A percentile compares a stretch with the other conserved stretches of the same genome.
These are phyloP conservation scores for Psophia crepitans DNA, from an alignment of 2,113 vertebrate genomes.

Conservation along the genomic window DNA sequence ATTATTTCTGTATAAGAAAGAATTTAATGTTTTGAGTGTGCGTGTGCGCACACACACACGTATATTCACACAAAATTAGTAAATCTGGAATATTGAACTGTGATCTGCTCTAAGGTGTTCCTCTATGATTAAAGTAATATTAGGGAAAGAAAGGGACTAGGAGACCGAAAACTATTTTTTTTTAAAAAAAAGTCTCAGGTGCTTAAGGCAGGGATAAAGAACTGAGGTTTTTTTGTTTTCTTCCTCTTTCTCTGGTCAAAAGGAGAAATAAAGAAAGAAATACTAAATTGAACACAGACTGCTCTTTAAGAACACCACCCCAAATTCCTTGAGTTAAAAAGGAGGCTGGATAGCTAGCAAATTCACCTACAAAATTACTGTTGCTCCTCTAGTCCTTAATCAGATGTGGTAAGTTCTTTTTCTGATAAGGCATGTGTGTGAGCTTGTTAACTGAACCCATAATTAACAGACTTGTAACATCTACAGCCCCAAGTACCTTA, in stretches of 20 bases:
- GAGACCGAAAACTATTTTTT: background rate
- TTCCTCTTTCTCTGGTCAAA: background rate
- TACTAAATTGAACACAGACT: background rate
- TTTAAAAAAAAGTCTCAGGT: background rate
- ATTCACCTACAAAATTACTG: background rate
- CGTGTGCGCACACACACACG: no score
- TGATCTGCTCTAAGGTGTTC: background rate
- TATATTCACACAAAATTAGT: background rate
- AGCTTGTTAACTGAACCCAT: background rate
- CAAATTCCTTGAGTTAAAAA: constrained; percentile 18
- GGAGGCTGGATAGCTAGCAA: background rate
- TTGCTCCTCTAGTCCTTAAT: background rate
- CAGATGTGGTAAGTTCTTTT: background rate
- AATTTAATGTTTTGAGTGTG: background rate
- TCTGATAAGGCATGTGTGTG: background rate
- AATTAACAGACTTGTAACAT: constrained; percentile 6
- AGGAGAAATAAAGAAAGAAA: constrained; percentile 18
- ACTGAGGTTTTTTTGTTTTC: background rate
- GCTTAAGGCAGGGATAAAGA: background rate
- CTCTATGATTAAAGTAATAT: background rate
- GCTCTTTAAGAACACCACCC: background rate
- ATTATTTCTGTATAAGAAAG: background rate
- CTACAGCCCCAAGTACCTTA: background rate
- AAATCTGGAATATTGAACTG: background rate
- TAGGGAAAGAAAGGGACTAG: background rate